These are phyloP conservation scores for Kryptolebias marmoratus DNA, from an alignment of 2,113 vertebrate species.

Conservation along the genomic window DNA sequence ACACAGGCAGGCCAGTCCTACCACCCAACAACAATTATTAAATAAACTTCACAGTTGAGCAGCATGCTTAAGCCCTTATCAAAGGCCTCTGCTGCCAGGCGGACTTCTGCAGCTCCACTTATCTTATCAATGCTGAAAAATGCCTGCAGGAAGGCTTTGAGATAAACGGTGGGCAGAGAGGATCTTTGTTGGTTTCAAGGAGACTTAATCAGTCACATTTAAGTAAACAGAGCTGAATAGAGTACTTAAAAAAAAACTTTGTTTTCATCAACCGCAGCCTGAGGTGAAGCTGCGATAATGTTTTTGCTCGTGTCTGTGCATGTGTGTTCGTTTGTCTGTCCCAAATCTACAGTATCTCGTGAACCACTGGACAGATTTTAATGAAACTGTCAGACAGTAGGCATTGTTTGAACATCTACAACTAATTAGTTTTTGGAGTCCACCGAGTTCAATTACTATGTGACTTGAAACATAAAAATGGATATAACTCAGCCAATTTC, in stretches of 20 bases:
- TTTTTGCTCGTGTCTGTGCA: too few relatives aligned
- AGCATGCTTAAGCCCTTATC: background rate
- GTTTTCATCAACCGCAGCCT: too few relatives aligned
- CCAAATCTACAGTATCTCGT: too few relatives aligned
- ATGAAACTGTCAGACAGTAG: too few relatives aligned
- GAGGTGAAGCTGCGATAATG: too few relatives aligned
- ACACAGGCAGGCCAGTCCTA: constrained; percentile 25
- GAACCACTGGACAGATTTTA: too few relatives aligned
- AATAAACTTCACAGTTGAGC: constrained; percentile 7
- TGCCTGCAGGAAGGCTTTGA: constrained; percentile 13
- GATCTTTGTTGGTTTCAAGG: constrained; percentile 28
- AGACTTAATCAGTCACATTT: constrained; percentile 10
- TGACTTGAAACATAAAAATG: too few relatives aligned
- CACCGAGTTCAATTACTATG: too few relatives aligned
- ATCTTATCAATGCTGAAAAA: constrained; percentile 27
- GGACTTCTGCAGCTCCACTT: constrained; percentile 27
- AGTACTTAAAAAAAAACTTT: background rate
- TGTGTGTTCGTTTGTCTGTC: too few relatives aligned
- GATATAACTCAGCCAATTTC: too few relatives aligned
- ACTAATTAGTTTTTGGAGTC: too few relatives aligned
- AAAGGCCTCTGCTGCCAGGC: constrained; percentile 40
- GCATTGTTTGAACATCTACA: too few relatives aligned
- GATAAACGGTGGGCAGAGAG: constrained; percentile 32
- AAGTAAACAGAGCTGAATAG: constrained; percentile 41
- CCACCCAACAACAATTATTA: background rate